phyloP scores from a whole-genome alignment of 2,888 invertebrate species.

The Tethea ocularis region DNA sequence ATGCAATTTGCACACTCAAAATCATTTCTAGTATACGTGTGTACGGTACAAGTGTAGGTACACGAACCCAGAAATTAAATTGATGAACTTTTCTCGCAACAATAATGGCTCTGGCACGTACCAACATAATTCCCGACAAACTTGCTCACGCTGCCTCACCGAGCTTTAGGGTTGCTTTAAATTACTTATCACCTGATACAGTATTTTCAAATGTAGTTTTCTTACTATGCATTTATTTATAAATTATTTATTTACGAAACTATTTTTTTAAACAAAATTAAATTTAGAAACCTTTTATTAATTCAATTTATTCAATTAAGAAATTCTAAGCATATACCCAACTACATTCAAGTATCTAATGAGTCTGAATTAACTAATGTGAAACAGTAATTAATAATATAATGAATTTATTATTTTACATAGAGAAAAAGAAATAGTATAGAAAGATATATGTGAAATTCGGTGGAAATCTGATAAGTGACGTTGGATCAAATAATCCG shows the following conservation, averaged over 20 bases:
- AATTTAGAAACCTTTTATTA: no score
- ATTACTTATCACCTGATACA: background rate
- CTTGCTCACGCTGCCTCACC: slow-evolving; percentile 60
- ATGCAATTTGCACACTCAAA: no score
- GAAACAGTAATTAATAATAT: background rate
- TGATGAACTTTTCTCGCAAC: slow-evolving; percentile 84
- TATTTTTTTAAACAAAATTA: no score
- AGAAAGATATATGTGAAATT: no score
- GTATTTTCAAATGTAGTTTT: no score
- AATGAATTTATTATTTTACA: background rate
- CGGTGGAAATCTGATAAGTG: background rate
- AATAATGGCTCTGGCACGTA: slow-evolving; percentile 85
- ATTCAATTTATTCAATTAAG: no score
- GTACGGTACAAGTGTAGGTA: slow-evolving; percentile 27
- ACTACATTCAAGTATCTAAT: no score
- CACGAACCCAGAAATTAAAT: slow-evolving; percentile 78
- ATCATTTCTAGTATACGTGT: slow-evolving; percentile 20
- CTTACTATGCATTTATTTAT: no score
- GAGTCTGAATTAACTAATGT: no score
- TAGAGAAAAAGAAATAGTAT: no score
- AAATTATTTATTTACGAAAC: no score
- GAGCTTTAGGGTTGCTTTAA: slow-evolving; percentile 67
- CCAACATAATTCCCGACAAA: slow-evolving; percentile 82
- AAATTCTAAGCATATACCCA: no score
- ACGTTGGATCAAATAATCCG: background rate